Evolutionary conservation across 2,797 vertebrate genomes (phyloP).

Genomic region (Myotis daubentonii): DNA sequence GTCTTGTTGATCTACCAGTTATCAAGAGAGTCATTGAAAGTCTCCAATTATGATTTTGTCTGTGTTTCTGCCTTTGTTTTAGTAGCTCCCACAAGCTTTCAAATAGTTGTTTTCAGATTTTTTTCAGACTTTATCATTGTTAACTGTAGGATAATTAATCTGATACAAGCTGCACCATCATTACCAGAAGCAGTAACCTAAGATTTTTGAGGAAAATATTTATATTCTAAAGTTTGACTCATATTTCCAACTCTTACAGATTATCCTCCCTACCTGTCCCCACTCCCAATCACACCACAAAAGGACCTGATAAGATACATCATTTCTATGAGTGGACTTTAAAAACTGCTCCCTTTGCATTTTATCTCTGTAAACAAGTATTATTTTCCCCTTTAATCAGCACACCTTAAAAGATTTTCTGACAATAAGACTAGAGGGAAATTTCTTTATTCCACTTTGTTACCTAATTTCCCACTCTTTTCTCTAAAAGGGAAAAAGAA

Average conservation of each 20-base stretch:
- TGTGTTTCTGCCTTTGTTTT: not conserved
- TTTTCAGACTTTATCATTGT: not conserved
- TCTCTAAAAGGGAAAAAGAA: not conserved
- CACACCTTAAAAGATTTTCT: not conserved
- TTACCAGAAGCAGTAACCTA: not conserved
- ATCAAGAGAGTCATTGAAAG: not conserved
- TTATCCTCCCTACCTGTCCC: not conserved
- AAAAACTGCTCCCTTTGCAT: constrained; percentile 35
- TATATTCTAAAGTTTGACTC: not conserved
- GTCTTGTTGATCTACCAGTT: not conserved
- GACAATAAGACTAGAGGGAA: constrained; percentile 34
- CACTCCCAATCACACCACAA: not conserved
- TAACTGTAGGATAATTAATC: not conserved
- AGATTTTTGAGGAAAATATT: not conserved
- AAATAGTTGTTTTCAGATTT: not conserved
- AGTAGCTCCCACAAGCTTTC: not conserved
- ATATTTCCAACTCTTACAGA: not conserved
- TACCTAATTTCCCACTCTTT: not conserved
- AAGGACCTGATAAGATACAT: not conserved
- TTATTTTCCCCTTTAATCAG: not conserved
- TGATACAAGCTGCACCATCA: not conserved
- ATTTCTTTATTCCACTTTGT: not conserved
- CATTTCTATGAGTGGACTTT: not conserved
- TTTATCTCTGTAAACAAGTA: constrained; percentile 7
- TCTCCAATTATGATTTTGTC: not conserved